These are phyloP conservation scores for Crocallis elinguaria DNA, from an alignment of 2,888 invertebrate species.

Conservation along the genomic window DNA sequence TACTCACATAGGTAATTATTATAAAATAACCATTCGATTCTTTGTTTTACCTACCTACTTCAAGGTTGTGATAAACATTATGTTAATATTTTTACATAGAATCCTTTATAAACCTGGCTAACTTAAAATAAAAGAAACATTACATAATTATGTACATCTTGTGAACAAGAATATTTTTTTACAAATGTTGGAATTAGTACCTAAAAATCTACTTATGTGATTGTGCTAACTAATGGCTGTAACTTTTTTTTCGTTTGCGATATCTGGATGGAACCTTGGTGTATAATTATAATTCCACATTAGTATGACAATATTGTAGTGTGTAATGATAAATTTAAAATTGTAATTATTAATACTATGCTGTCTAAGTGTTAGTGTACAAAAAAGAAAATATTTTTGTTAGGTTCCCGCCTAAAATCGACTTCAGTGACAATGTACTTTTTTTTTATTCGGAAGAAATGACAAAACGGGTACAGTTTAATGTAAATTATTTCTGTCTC, in stretches of 20 bases:
- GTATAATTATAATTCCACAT: slow-evolving; percentile 61
- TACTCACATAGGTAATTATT: slow-evolving; percentile 1
- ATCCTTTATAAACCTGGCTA: slow-evolving; percentile 35
- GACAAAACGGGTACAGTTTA: slow-evolving; percentile 29
- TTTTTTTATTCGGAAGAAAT: slow-evolving; percentile 20
- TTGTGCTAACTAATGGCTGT: slow-evolving; percentile 62
- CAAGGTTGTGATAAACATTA: slow-evolving; percentile 32
- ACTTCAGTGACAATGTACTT: slow-evolving; percentile 22
- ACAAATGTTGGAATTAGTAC: slow-evolving; percentile 64
- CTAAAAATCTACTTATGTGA: slow-evolving; percentile 45
- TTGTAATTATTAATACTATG: slow-evolving; percentile 66
- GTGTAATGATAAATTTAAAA: slow-evolving; percentile 58
- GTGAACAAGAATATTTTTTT: slow-evolving; percentile 74
- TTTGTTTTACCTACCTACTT: slow-evolving; percentile 17
- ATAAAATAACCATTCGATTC: background rate
- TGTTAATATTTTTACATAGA: slow-evolving; percentile 22
- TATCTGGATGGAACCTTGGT: slow-evolving; percentile 75
- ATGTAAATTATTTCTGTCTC: slow-evolving; percentile 38
- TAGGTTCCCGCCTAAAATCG: slow-evolving; percentile 56
- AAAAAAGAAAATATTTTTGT: slow-evolving; percentile 44
- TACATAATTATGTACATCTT: slow-evolving; percentile 46
- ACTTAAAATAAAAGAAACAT: slow-evolving; percentile 44
- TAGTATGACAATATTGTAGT: slow-evolving; percentile 78
- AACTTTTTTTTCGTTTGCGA: slow-evolving; percentile 63
- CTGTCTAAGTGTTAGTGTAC: slow-evolving; percentile 66